Evolutionary conservation across 2,888 invertebrate genomes (phyloP).

Genomic region (Sesamia inferens): DNA sequence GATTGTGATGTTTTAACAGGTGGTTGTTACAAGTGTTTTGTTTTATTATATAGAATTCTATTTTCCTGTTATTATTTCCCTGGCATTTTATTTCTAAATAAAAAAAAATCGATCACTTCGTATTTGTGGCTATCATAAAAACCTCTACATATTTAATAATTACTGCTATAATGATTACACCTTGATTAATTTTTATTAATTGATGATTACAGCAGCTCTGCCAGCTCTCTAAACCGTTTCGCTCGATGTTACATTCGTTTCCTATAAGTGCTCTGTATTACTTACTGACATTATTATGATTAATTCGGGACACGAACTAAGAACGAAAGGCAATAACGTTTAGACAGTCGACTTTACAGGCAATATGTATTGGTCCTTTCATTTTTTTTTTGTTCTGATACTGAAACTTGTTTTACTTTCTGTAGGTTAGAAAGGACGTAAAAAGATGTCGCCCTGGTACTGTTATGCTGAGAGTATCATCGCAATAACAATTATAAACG

Average conservation of each 20-base stretch:
- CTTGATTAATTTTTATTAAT: neutral
- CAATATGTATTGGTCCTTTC: neutral
- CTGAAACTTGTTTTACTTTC: too few species aligned
- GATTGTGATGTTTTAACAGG: neutral
- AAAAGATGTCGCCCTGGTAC: neutral
- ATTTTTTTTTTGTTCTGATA: too few species aligned
- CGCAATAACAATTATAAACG: neutral
- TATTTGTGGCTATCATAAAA: neutral
- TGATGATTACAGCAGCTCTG: neutral
- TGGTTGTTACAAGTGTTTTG: conserved; percentile 5
- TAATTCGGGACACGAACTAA: neutral
- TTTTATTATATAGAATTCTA: too few species aligned
- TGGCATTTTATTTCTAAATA: neutral
- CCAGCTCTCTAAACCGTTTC: neutral
- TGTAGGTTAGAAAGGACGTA: neutral
- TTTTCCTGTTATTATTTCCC: neutral
- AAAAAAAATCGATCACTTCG: neutral
- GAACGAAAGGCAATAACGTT: neutral
- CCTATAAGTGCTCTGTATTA: neutral
- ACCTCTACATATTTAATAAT: neutral
- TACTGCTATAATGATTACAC: neutral
- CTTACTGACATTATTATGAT: neutral
- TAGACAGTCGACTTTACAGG: neutral
- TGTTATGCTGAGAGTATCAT: neutral
- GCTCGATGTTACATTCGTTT: neutral